A percentile compares a stretch with the other conserved stretches of the same genome.
phyloP scores from a whole-genome alignment of 2,888 invertebrate genomes.

The Agrochola circellaris region DNA sequence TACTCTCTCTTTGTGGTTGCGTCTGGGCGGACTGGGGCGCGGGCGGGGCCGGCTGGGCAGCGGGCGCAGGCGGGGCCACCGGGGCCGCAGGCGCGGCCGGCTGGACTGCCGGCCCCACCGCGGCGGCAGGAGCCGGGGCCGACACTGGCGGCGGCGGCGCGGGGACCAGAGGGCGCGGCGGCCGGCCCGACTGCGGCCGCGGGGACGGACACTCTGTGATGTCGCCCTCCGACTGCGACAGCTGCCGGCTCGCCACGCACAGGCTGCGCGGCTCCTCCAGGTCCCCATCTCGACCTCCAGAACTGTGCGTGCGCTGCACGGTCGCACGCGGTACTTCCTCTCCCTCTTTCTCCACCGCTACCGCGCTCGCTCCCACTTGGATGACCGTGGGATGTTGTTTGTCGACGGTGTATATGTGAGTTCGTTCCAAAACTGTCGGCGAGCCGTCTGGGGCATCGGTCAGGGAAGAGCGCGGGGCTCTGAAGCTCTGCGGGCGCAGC shows the following conservation, averaged over 20 bases:
- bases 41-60: conserved; percentile 66
- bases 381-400: conserved; percentile 94
- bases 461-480: conserved; percentile 82
- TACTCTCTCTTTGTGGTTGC: conserved; percentile 74
- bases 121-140: conserved; percentile 67
- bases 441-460: conserved; percentile 71
- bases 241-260: conserved; percentile 83
- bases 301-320: conserved; percentile 88
- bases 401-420: conserved; percentile 93
- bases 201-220: conserved; percentile 90
- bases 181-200: conserved; percentile 78
- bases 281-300: conserved; percentile 85
- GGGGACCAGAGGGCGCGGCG: conserved; percentile 81
- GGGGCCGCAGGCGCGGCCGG: conserved; percentile 55
- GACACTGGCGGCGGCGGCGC: conserved; percentile 75
- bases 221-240: conserved; percentile 91
- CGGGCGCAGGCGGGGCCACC: neutral
- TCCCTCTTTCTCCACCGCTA: conserved; percentile 54
- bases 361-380: conserved; percentile 85
- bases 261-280: conserved; percentile 83
- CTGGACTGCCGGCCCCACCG: neutral
- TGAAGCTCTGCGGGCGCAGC: conserved; percentile 91
- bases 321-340: conserved; percentile 79
- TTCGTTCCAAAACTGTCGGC: conserved; percentile 91
- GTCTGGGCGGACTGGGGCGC: conserved; percentile 40